Evolutionary conservation across 2,888 invertebrate genomes (phyloP), one percentile per base, ranked within the genome.

Genomic region (Calephelis perditalis): DNA sequence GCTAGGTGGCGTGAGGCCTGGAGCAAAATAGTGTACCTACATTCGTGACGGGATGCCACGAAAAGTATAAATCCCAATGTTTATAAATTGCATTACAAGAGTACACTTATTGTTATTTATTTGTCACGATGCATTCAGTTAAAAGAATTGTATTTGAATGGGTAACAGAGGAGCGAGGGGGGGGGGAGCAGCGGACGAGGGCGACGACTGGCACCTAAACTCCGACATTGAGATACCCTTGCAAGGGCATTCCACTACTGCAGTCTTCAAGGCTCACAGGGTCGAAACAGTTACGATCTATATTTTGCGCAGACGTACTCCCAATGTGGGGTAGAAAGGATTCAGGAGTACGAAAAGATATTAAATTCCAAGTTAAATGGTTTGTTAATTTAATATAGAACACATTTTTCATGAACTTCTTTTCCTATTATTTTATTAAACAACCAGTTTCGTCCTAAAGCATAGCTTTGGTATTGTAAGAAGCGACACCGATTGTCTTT

Each of bases 171-270:
- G 70, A 72, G 71, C 65, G 71, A 71, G 71, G 71, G 54, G 71
- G 54, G 71, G 73, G 69, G 76, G 77, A 76, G 77, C 81, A 79
- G 84, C 81, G 83, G 78, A 80, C 79, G 87, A 86, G 91, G 84
- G 87, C 80, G 77, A 72, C 81, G 85, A 83, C 84, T 82, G 78
- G 76, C 81, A 85, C 81, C 83, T 75, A 81, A 77, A 84, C 79
- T 77, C 82, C 81, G 87, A 83, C 87, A 82, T 89, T 89, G 78
- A 79, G 79, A 74, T 83, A 83, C 83, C 88, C 88, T 86, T 81
- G 79, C 79, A 82, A 81, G 87, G 87, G 83, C 85, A 82, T 83
- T 86, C 81, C 84, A 79, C 85, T 78, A 75, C 73, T 81, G 84
- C 86, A 85, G 79, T 79, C 75, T 74, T 77, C 79, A 80, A 84